These are phyloP conservation scores for Aix galericulata DNA, from an alignment of 2,113 vertebrate genomes.

Conservation along the genomic window DNA sequence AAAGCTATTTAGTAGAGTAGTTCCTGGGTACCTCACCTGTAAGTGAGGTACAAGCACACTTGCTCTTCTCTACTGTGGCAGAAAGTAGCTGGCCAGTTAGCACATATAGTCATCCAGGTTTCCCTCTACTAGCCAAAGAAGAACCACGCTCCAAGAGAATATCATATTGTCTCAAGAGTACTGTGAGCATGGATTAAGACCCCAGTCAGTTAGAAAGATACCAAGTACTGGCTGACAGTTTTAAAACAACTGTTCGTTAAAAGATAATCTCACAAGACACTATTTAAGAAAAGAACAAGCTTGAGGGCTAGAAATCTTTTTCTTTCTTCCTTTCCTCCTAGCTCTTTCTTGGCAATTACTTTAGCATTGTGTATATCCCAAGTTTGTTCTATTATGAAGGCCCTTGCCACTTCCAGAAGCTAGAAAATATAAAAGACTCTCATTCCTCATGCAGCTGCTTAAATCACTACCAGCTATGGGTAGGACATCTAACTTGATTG, in stretches of 20 bases:
- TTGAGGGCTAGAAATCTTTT: background rate
- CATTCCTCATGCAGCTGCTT: background rate
- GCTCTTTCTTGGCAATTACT: background rate
- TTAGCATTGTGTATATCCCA: background rate
- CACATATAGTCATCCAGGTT: background rate
- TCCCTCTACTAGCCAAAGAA: background rate
- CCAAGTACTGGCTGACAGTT: background rate
- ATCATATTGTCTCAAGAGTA: background rate
- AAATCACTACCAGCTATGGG: background rate
- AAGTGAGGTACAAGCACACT: too few species aligned
- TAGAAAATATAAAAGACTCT: background rate
- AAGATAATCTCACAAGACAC: background rate
- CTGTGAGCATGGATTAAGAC: background rate
- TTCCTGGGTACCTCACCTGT: background rate
- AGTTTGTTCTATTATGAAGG: background rate
- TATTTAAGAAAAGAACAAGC: background rate
- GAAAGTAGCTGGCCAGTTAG: background rate
- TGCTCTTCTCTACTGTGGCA: rapidly evolving
- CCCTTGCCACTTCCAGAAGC: background rate
- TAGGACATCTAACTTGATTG: background rate
- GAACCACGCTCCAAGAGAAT: background rate
- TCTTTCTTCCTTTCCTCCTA: background rate
- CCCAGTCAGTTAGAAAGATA: background rate
- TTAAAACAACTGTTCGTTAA: background rate
- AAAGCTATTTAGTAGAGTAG: too few species aligned